Evolutionary conservation across 2,113 vertebrate species (phyloP), one percentile per base, ranked within the genome.

Genomic region (Dermatemys mawii): DNA sequence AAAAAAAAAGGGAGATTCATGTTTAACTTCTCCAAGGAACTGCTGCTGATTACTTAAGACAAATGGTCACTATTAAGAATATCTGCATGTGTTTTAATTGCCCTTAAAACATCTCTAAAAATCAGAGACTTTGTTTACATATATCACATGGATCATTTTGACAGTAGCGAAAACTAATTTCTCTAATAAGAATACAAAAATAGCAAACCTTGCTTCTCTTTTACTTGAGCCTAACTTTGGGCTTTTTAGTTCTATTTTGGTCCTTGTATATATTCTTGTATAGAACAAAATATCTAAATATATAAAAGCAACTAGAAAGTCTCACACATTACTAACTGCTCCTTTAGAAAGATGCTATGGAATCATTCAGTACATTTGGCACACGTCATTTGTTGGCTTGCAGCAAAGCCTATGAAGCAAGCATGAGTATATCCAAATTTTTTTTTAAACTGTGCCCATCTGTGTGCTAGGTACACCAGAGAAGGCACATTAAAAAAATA

Each of bases 41-140:
- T 51, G 49, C 53, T 85, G 82, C 67, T 87, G 82, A 83, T 79
- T 92, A 46, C 35, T 44, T 75, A 55, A 88, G 46, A 55, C 22
- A 73, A 63, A 5, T 38, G 87, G 81, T 46, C 29, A 89, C 35
- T 26, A 12, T 50, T 75, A 84, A 29, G 79, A 90, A 79, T 78
- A 92, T 86, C 49, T 87, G 21, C 50, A 50, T 41, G 57, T 53
- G 57, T 53, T 78, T 95, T 90, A 81, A 29, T 94, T 93, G 55
- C 50, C 16, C 75, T 76, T 5, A 75, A 83, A 16, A 19, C 27
- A 93, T 73, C 46, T 73, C 29, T 75, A 4, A 48, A 93, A 49
- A 83, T 48, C 53, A 81, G 79, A 81, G 38, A 24, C 82, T 93
- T 88, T 27, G 26, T 85, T 75, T 93, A 76, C 53, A 87, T 82